Evolutionary conservation across 2,888 invertebrate genomes (phyloP), one percentile per base, ranked within the genome.

Genomic region (Actias luna): DNA sequence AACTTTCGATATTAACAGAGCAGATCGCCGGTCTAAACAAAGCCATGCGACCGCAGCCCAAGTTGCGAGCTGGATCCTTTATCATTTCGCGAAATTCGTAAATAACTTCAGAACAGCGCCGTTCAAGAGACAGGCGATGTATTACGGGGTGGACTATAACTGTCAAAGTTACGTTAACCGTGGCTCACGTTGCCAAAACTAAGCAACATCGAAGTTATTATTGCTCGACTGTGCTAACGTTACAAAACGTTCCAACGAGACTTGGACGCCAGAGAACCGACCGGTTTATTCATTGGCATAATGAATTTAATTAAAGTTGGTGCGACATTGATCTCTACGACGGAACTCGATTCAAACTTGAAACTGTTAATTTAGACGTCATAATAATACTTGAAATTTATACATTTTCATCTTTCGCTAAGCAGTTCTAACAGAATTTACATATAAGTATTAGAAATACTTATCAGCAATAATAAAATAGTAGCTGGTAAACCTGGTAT

Each of bases 101-200:
- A 70, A 71, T 70, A 72, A 67, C 69, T 70, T 71, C 57, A 62
- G 64, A 71, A 69, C 66, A 61, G 50, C 29, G 66, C 69, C 60
- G 64, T 75, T 73, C 72, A 69, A 75, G 72, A 77, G 77, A 76
- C 76, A 78, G 72, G 78, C 77, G 75, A 81, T 80, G 79, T 85
- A 83, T 83, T 75, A 79, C 71, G 71, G 72, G n/a, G 74, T 77
- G 73, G 76, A 79, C 79, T 78, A 70, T 72, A 81, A 84, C 80
- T 87, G 85, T 84, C 87, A 86, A 89, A 89, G 79, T 88, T 85
- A 77, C 66, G 75, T 76, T 77, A 78, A 77, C 75, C 76, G 68
- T 73, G 68, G 67, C 77, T 79, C 75, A 71, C 70, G 77, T 73
- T 72, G 70, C 75, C 72, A 74, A 84, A 42, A 84, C 80, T 79